Conservation (phyloP, 2,888 invertebrate genomes). For the Zygogramma bicolorata region DNA sequence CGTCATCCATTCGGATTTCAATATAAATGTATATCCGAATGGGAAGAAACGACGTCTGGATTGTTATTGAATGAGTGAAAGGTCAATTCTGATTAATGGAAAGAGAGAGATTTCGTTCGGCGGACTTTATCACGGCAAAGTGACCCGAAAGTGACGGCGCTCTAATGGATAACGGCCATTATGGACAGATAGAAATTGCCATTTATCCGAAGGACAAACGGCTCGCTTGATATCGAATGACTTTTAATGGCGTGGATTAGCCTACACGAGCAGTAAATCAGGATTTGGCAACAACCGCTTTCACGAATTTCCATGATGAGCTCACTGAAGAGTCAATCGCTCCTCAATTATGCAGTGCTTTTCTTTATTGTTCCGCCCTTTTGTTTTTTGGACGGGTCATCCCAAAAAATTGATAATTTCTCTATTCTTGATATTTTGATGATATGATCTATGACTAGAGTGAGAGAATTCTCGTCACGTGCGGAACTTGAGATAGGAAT, state of each 20-base stretch:
- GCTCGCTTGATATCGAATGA: conserved; percentile 13
- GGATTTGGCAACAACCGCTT: background rate
- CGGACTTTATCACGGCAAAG: conserved; percentile 54
- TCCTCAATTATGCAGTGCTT: background rate
- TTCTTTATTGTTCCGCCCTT: no score
- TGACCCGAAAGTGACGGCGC: conserved; percentile 24
- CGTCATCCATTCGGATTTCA: conserved; percentile 51
- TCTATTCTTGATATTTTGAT: no score
- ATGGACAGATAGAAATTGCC: conserved; percentile 23
- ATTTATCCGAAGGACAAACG: conserved; percentile 17
- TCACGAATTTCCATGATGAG: background rate
- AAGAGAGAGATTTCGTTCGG: conserved; percentile 50
- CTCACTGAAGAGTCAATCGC: background rate
- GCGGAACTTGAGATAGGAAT: no score
- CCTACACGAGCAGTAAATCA: conserved; percentile 5
- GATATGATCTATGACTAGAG: no score
- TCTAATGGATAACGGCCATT: conserved; percentile 26
- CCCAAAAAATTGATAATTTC: no score
- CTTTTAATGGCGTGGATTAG: conserved; percentile 6
- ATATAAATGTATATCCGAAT: conserved; percentile 60
- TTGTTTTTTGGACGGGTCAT: no score
- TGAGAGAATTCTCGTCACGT: no score
- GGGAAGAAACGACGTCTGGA: conserved; percentile 54
- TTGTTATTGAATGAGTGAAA: conserved; percentile 54
- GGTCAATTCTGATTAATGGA: conserved; percentile 55